Conservation (phyloP, 2,113 vertebrate genomes). For the Ammospiza caudacuta region DNA sequence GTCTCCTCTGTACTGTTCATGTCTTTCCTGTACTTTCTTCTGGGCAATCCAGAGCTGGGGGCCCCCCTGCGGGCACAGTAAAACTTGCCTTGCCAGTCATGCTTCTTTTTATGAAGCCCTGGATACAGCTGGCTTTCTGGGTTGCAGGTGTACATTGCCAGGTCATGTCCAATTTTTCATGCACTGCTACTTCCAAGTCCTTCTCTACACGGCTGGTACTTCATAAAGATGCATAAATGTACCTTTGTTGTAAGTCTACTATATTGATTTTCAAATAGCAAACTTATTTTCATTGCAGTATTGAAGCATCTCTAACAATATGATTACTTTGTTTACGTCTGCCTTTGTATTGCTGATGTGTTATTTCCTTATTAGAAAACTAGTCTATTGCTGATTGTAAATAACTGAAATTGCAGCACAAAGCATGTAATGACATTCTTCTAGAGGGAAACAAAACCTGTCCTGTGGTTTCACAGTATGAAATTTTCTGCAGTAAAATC, state of each 20-base stretch:
- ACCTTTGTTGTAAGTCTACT: not conserved
- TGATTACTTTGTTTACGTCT: not conserved
- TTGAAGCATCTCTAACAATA: not conserved
- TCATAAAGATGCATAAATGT: not conserved
- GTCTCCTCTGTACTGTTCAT: not conserved
- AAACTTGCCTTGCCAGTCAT: not conserved
- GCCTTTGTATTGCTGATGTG: not conserved
- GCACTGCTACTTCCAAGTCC: accelerated
- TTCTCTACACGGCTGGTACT: not conserved
- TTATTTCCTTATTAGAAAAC: not conserved
- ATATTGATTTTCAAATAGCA: not conserved
- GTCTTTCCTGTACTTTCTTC: not conserved
- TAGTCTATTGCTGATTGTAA: not conserved
- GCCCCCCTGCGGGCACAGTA: accelerated
- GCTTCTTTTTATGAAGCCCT: not conserved
- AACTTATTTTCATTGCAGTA: not conserved
- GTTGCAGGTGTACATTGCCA: accelerated
- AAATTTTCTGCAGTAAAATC: not conserved
- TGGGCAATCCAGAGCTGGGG: not conserved
- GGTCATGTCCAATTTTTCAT: not conserved
- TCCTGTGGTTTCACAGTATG: not conserved
- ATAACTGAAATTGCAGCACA: not conserved
- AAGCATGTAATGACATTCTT: not conserved
- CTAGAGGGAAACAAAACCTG: not conserved
- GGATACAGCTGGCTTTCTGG: not conserved